Evolutionary conservation across 2,797 vertebrate genomes (phyloP).

Genomic region (Brachyrhaphis roseni): DNA sequence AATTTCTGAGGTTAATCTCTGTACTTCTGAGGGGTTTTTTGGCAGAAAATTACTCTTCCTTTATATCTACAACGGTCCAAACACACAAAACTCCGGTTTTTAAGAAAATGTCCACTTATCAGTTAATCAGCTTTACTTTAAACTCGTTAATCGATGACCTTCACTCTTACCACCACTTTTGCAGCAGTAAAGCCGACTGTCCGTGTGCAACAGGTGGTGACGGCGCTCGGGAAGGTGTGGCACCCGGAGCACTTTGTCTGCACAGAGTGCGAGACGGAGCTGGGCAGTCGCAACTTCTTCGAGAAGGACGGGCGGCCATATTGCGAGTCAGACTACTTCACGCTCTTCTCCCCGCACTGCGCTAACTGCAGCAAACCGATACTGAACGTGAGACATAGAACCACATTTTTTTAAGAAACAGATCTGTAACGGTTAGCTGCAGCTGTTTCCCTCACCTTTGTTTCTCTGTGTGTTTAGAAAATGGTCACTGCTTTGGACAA

Average conservation of each 20-base stretch:
- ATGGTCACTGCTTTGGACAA: conserved; percentile 94
- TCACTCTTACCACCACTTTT: neutral
- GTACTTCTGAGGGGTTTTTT: too few relatives aligned
- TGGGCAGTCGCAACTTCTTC: conserved; percentile 93
- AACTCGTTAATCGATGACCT: too few relatives aligned
- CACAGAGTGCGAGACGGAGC: conserved; percentile 84
- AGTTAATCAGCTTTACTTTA: too few relatives aligned
- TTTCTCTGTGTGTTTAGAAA: conserved; percentile 79
- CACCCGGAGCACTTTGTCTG: conserved; percentile 94
- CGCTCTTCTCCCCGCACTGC: conserved; percentile 91
- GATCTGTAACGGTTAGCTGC: neutral
- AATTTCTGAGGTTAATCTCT: too few relatives aligned
- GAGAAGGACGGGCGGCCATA: conserved; percentile 92
- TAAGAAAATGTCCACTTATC: too few relatives aligned
- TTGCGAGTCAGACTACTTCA: conserved; percentile 92
- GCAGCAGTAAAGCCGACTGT: neutral
- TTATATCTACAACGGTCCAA: too few relatives aligned
- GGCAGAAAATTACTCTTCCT: too few relatives aligned
- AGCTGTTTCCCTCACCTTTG: neutral
- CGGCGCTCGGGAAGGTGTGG: conserved; percentile 90
- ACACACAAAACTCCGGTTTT: too few relatives aligned
- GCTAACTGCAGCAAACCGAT: conserved; percentile 91
- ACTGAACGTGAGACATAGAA: conserved; percentile 82
- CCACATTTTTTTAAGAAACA: neutral
- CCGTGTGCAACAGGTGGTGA: conserved; percentile 84